Conservation (phyloP, 1,140 invertebrate genomes). For the Lasaia peninsularis region DNA sequence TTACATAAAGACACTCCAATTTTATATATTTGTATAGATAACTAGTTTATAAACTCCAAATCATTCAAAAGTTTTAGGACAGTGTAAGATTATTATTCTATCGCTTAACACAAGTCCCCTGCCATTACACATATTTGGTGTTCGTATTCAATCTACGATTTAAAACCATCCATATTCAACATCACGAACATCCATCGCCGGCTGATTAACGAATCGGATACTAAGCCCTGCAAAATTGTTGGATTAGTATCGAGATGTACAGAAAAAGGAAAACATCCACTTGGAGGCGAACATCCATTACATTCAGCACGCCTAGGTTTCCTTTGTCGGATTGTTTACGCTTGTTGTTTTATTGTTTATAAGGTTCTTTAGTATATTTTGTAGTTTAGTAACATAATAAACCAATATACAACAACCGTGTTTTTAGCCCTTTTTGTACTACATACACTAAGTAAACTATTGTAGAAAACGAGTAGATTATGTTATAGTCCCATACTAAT, state of each 20-base stretch:
- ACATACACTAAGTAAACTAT: too few species aligned
- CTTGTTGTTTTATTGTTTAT: too few species aligned
- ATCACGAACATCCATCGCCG: constrained; percentile 47
- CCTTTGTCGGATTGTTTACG: neutral
- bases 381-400: too few species aligned
- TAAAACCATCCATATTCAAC: constrained; percentile 51
- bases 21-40: too few species aligned
- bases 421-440: too few species aligned
- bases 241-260: constrained; percentile 51
- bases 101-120: neutral
- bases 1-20: too few species aligned
- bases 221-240: constrained; percentile 49
- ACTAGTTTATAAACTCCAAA: too few species aligned
- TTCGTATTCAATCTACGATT: constrained; percentile 27
- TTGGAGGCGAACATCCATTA: neutral
- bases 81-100: constrained; percentile 4
- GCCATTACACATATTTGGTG: constrained; percentile 13
- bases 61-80: too few species aligned
- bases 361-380: too few species aligned
- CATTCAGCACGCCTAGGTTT: neutral
- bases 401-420: too few species aligned
- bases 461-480: too few species aligned
- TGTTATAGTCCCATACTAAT: too few species aligned
- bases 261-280: constrained; percentile 45
- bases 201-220: constrained; percentile 48